Conservation (phyloP, 2,888 invertebrate genomes). For the Micoletzkya japonica region DNA sequence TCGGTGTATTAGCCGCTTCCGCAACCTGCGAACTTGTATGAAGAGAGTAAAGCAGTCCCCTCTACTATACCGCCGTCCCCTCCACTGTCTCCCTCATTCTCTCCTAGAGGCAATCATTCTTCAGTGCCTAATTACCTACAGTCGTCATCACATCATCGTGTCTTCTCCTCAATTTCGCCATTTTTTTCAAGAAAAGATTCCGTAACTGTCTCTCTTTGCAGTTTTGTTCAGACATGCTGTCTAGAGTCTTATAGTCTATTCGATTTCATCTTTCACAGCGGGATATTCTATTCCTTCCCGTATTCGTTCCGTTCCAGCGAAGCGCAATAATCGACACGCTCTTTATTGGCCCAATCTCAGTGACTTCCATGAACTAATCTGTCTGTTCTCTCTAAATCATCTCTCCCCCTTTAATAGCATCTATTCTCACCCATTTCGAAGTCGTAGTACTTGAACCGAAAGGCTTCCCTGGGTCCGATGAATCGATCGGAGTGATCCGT, state of each 20-base stretch:
- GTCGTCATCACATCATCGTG: no score
- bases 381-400: background rate
- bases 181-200: background rate
- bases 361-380: background rate
- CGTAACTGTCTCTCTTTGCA: no score
- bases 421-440: constrained; percentile 5
- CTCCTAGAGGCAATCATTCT: background rate
- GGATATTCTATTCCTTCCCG: no score
- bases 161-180: no score
- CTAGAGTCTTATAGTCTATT: no score
- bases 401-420: background rate
- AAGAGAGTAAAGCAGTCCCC: background rate
- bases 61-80: background rate
- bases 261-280: no score
- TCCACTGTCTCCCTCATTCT: background rate
- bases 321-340: background rate
- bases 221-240: no score
- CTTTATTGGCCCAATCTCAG: background rate
- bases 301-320: no score
- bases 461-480: constrained; percentile 19
- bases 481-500: constrained; percentile 22
- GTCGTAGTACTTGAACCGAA: constrained; percentile 6
- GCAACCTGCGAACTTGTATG: background rate
- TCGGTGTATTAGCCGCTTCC: background rate
- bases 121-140: no score